A percentile compares a stretch with the other conserved stretches of the same genome.
phyloP scores from a whole-genome alignment of 1,140 invertebrate genomes.

The Orussus abietinus region DNA sequence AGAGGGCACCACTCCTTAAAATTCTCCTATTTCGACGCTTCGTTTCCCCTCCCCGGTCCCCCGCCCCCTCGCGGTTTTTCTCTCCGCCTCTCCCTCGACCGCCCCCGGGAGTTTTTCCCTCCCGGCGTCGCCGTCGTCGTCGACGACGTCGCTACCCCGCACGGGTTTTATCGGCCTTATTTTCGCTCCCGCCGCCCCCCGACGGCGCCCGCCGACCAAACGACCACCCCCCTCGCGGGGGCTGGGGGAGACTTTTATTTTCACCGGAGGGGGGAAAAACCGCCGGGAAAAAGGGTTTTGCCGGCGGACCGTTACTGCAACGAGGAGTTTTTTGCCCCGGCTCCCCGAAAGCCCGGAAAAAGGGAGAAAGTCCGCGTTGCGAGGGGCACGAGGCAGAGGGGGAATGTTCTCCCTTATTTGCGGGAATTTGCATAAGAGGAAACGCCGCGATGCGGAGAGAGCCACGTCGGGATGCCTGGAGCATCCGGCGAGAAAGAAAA shows the following conservation, averaged over 20 bases:
- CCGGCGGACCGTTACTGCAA: slow-evolving; percentile 25
- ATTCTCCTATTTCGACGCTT: background rate
- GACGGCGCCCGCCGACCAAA: too few relatives aligned
- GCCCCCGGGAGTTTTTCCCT: slow-evolving; percentile 12
- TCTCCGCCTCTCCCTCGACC: slow-evolving; percentile 2
- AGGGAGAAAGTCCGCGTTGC: slow-evolving; percentile 14
- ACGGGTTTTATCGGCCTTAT: slow-evolving; percentile 24
- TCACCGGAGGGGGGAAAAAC: slow-evolving; percentile 25
- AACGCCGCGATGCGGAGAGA: too few relatives aligned
- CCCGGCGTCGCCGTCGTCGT: too few relatives aligned
- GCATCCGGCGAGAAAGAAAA: too few relatives aligned
- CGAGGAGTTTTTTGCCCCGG: slow-evolving; percentile 24
- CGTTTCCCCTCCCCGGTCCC: background rate
- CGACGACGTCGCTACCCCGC: too few relatives aligned
- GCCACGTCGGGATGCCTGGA: too few relatives aligned
- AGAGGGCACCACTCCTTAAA: background rate
- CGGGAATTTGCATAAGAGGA: background rate
- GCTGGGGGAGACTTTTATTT: slow-evolving; percentile 29
- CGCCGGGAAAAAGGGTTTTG: slow-evolving; percentile 28
- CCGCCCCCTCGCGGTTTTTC: slow-evolving; percentile 2
- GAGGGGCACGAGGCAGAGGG: too few relatives aligned
- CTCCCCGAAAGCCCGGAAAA: slow-evolving; percentile 18
- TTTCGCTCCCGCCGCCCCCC: slow-evolving; percentile 22
- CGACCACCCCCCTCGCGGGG: slow-evolving; percentile 2
- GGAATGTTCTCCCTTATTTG: slow-evolving; percentile 1